These are phyloP conservation scores for Meriones psammophilus DNA, from an alignment of 2,797 vertebrate genomes.

Conservation along the genomic window DNA sequence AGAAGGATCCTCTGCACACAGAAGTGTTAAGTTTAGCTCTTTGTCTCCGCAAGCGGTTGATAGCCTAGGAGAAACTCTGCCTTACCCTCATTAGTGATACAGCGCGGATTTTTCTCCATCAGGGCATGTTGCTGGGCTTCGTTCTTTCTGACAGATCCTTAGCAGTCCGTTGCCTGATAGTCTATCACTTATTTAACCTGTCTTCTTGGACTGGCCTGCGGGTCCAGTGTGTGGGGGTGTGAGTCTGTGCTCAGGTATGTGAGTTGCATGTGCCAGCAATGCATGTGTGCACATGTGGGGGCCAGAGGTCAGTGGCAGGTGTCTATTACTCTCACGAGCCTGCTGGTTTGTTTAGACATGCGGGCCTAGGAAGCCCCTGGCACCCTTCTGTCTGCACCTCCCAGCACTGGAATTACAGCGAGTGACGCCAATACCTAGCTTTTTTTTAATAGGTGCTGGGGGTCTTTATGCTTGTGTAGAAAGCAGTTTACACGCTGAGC, in stretches of 20 bases:
- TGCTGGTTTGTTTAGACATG: not conserved
- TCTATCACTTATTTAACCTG: not conserved
- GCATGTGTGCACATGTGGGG: not conserved
- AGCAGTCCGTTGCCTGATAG: not conserved
- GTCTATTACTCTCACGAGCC: not conserved
- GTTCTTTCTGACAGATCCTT: not conserved
- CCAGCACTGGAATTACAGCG: not conserved
- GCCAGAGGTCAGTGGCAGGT: not conserved
- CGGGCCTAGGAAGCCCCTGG: not conserved
- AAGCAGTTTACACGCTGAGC: not conserved
- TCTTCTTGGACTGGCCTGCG: not conserved
- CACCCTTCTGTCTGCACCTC: not conserved
- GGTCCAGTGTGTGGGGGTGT: not conserved
- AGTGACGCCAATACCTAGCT: not conserved
- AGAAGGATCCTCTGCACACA: conserved; percentile 19
- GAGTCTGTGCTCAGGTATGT: not conserved
- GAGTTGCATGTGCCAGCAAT: not conserved
- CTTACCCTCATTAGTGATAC: not conserved
- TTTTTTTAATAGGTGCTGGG: not conserved
- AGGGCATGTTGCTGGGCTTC: fast-evolving
- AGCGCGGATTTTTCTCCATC: not conserved
- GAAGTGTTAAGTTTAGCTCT: not conserved
- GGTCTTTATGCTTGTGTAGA: not conserved
- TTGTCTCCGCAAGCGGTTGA: not conserved
- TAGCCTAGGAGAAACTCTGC: not conserved